Evolutionary conservation across 1,140 invertebrate species (phyloP), one percentile per base, ranked within the genome.

Genomic region (Brachystomella parvula): DNA sequence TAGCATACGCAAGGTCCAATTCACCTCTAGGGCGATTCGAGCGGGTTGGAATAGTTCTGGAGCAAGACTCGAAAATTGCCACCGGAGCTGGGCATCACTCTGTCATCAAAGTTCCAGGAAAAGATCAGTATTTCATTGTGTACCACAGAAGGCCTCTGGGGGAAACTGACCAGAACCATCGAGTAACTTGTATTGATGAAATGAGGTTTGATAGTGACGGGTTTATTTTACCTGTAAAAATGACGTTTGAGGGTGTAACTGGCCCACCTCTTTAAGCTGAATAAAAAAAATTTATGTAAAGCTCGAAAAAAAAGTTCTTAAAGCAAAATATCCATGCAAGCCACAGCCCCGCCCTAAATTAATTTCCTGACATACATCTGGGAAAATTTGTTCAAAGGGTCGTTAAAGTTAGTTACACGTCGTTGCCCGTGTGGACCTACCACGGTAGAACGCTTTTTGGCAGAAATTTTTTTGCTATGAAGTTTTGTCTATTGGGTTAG

Each of bases 71-170:
- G 3, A 28, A 35, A 6, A 61, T 69, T 29, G 67, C 67, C 12
- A 64, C 57, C 1, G 67, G 67, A 12, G 63, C 67, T 1, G 67
- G 67, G 24, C 67, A 69, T 63, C 57, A 69, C 21, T 64, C 62
- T 6, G 63, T 69, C 0, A 69, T 69, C 30, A 33, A 65, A 9
- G 39, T 62, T 0, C 67, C 67, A 21, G 33, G 53, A 0, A 17
- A 21, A 28, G 67, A 69, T 17, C 21, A 65, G 19, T 65, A 62
- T 28, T 69, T 61, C 63, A 69, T 69, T 58, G 67, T 65, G 6
- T 69, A 69, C 29, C 67, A 69, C 32, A 63, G 67, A n/a, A 39
- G 67, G 0, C 67, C 67, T 19, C 21, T 69, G 0, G 47, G 31
- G 21, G 67, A 69, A 29, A 65, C 63, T n/a, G 67, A 56, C 31